Percentiles rank a stretch among this genome's conserved stretches.
These are phyloP conservation scores for Hystrix cristata DNA, from an alignment of 2,113 vertebrate genomes.

Conservation along the genomic window DNA sequence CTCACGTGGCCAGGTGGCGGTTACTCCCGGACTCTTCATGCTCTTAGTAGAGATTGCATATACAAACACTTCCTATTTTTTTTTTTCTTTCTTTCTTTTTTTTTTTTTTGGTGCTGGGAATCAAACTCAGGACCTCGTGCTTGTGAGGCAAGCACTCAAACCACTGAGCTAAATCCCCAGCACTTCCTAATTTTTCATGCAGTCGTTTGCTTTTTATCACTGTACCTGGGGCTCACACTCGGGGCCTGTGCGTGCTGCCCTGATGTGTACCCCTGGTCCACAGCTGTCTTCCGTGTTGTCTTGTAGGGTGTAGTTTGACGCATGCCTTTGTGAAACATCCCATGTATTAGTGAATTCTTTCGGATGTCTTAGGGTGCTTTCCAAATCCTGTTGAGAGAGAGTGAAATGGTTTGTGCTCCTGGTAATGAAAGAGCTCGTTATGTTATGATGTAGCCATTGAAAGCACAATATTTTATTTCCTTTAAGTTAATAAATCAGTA, in stretches of 20 bases:
- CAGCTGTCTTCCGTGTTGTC: not conserved
- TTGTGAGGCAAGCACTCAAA: too few relatives aligned
- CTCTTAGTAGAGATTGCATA: not conserved
- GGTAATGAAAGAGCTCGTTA: not conserved
- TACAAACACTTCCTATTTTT: not conserved
- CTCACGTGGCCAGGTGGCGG: not conserved
- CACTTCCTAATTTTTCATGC: not conserved
- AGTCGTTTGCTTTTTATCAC: not conserved
- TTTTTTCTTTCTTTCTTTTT: not conserved
- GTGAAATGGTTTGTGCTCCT: not conserved
- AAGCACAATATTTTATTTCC: not conserved
- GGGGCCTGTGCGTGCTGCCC: not conserved
- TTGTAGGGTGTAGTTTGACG: not conserved
- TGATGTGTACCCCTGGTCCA: not conserved
- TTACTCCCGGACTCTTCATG: not conserved
- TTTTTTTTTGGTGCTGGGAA: too few relatives aligned
- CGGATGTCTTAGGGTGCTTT: not conserved
- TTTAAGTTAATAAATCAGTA: not conserved
- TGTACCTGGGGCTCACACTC: not conserved
- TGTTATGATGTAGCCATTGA: not conserved
- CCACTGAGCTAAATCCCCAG: too few relatives aligned
- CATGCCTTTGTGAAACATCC: not conserved
- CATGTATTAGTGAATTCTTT: not conserved
- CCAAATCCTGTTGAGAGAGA: not conserved
- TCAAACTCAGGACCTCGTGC: too few relatives aligned